Conservation (phyloP, 2,888 invertebrate genomes). For the Calliopum simillimum region DNA sequence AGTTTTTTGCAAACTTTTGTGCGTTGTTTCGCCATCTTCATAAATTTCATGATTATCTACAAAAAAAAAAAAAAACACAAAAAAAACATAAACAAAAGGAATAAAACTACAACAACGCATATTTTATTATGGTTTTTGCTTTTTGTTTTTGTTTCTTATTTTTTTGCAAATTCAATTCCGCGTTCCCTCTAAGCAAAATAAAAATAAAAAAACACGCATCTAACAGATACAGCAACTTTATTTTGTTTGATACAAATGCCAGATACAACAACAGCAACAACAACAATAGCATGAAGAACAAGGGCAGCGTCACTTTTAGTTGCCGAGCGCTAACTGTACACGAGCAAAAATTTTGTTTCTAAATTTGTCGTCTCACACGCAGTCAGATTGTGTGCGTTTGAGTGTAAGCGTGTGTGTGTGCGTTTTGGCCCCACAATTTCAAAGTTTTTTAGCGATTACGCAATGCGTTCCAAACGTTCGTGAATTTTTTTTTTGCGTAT, state of each 20-base stretch:
- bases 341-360: slow-evolving; percentile 33
- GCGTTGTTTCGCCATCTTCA: slow-evolving; percentile 13
- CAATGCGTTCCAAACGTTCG: slow-evolving; percentile 42
- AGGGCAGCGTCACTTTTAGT: slow-evolving; percentile 25
- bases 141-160: neutral
- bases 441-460: slow-evolving; percentile 43
- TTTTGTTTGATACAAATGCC: slow-evolving; percentile 4
- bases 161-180: slow-evolving; percentile 9
- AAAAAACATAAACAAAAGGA: neutral
- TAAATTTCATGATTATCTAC: neutral
- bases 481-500: neutral
- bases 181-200: slow-evolving; percentile 14
- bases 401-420: slow-evolving; percentile 44
- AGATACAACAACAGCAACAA: neutral
- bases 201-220: slow-evolving; percentile 24
- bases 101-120: no score
- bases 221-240: slow-evolving; percentile 4
- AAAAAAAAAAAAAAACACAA: neutral
- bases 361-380: slow-evolving; percentile 46
- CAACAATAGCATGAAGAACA: slow-evolving; percentile 1
- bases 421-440: slow-evolving; percentile 9
- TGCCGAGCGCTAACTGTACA: slow-evolving; percentile 31
- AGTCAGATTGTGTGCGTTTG: slow-evolving; percentile 47
- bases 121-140: neutral
- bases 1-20: slow-evolving; percentile 6